These are phyloP conservation scores for Zygaena filipendulae DNA, from an alignment of 2,888 invertebrate species.

Conservation along the genomic window DNA sequence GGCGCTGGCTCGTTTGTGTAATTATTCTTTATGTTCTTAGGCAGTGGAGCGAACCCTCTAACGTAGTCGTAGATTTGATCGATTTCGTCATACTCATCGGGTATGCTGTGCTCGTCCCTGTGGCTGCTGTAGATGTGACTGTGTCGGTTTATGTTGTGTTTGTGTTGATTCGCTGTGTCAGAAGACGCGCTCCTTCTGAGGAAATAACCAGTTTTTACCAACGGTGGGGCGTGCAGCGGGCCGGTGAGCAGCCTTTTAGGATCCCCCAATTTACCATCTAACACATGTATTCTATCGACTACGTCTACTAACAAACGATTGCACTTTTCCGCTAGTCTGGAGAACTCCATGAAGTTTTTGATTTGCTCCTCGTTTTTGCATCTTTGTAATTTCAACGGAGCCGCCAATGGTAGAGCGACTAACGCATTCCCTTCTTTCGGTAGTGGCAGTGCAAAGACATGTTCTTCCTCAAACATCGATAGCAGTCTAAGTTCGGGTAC, in stretches of 20 bases:
- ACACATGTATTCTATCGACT: slow-evolving; percentile 82
- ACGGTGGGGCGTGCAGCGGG: slow-evolving; percentile 47
- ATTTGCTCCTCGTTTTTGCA: slow-evolving; percentile 86
- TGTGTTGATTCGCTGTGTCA: slow-evolving; percentile 74
- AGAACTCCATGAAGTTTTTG: slow-evolving; percentile 79
- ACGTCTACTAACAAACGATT: slow-evolving; percentile 79
- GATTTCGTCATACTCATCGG: slow-evolving; percentile 93
- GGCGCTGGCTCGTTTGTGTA: slow-evolving; percentile 57
- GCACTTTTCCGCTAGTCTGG: slow-evolving; percentile 81
- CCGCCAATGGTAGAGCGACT: slow-evolving; percentile 85
- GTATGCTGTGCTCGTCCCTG: slow-evolving; percentile 73
- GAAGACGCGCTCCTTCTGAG: slow-evolving; percentile 82
- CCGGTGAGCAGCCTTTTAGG: slow-evolving; percentile 54
- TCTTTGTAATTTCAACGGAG: slow-evolving; percentile 85
- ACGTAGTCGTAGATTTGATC: slow-evolving; percentile 98
- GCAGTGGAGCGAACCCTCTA: slow-evolving; percentile 89
- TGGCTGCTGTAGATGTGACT: slow-evolving; percentile 66
- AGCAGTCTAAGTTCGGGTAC: slow-evolving; percentile 86
- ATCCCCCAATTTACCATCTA: slow-evolving; percentile 84
- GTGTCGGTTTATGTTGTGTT: slow-evolving; percentile 56
- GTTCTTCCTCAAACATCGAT: slow-evolving; percentile 88
- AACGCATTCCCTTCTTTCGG: slow-evolving; percentile 83
- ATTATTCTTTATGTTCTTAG: slow-evolving; percentile 80
- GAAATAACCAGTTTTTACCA: slow-evolving; percentile 74
- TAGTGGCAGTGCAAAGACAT: slow-evolving; percentile 84